These are phyloP conservation scores for Drosophila baimaii DNA, from an alignment of 1,140 invertebrate species.

Conservation along the genomic window DNA sequence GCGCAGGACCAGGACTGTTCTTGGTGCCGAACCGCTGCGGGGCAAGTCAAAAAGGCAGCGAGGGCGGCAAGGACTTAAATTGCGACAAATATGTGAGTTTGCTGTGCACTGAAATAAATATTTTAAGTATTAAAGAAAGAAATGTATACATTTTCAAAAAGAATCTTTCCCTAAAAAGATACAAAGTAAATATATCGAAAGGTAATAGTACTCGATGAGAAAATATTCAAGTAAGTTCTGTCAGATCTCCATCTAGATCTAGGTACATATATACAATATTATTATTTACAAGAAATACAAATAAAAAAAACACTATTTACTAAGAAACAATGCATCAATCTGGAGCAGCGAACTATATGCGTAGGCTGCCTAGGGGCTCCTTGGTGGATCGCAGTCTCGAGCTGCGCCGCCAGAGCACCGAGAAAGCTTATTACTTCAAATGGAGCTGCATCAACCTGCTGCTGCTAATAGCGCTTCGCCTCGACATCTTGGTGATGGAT, in stretches of 20 bases:
- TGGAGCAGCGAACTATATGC: background rate
- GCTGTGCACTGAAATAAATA: conserved; percentile 1
- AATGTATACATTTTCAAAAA: too few species aligned
- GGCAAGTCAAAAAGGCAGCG: conserved; percentile 73
- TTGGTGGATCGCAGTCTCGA: conserved; percentile 60
- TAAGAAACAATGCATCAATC: background rate
- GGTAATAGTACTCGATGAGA: background rate
- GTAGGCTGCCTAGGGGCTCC: background rate
- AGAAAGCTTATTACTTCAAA: conserved; percentile 56
- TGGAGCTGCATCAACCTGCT: conserved; percentile 64
- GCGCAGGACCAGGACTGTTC: background rate
- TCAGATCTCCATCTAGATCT: background rate
- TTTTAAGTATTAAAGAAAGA: too few species aligned
- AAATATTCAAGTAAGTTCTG: background rate
- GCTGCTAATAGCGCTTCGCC: conserved; percentile 9
- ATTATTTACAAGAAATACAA: too few species aligned
- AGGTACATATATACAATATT: too few species aligned
- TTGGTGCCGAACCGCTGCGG: conserved; percentile 43
- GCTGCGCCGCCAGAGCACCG: conserved; percentile 44
- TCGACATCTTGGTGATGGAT: background rate
- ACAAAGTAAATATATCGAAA: background rate
- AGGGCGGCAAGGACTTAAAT: conserved; percentile 59
- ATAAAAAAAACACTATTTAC: accelerated
- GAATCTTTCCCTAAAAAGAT: too few species aligned
- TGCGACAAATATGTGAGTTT: conserved; percentile 60